Evolutionary conservation across 2,797 vertebrate genomes (phyloP).

Genomic region (Danio aesculapii): DNA sequence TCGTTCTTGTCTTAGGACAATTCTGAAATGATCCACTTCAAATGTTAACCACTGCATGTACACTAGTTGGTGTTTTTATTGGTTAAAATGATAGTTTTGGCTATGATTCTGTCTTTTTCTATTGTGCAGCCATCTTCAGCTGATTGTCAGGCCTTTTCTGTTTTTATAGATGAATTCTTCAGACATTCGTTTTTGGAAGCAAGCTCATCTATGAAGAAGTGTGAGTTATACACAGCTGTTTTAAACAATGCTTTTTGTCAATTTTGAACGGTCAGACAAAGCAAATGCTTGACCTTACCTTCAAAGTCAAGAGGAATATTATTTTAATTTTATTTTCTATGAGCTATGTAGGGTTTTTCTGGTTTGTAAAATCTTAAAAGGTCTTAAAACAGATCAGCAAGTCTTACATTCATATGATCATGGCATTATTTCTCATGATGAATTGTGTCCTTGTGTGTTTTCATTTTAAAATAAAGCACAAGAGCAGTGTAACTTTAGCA

Average conservation of each 20-base stretch:
- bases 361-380: no score
- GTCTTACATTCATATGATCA: no score
- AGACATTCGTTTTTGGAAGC: slow-evolving; percentile 92
- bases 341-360: not conserved
- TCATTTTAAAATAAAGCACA: no score
- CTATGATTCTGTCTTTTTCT: not conserved
- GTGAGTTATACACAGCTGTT: slow-evolving; percentile 77
- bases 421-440: no score
- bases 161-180: slow-evolving; percentile 91
- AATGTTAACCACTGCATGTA: no score
- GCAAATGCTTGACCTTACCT: not conserved
- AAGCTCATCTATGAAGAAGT: slow-evolving; percentile 93
- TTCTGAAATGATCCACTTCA: no score
- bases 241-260: not conserved
- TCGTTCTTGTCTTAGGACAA: no score
- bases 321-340: not conserved
- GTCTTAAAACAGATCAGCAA: no score
- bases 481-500: no score
- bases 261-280: not conserved
- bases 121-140: not conserved
- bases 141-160: slow-evolving; percentile 27
- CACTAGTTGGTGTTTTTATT: not conserved
- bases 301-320: no score
- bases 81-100: slow-evolving; percentile 1
- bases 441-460: no score